These are phyloP conservation scores for Dynastes tityus DNA, from an alignment of 2,888 invertebrate genomes.

Conservation along the genomic window DNA sequence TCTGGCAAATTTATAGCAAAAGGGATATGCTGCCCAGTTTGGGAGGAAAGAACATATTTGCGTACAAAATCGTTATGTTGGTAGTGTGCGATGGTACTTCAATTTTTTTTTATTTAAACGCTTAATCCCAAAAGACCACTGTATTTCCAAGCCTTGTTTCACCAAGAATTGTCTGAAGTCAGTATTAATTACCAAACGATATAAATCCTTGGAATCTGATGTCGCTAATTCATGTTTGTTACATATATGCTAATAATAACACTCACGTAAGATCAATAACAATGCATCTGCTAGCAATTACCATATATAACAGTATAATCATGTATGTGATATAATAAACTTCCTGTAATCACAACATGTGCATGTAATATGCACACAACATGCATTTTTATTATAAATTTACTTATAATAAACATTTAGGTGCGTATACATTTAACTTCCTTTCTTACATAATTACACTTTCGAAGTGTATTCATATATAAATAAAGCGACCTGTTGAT, in stretches of 20 bases:
- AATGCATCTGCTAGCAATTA: slow-evolving; percentile 1
- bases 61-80: no score
- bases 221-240: neutral
- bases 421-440: neutral
- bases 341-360: neutral
- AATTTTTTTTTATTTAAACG: no score
- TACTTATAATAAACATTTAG: slow-evolving; percentile 20
- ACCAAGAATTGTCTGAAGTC: no score
- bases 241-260: neutral
- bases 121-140: no score
- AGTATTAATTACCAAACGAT: no score
- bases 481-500: no score
- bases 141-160: no score
- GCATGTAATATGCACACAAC: neutral
- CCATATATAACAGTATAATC: slow-evolving; percentile 9
- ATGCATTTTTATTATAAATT: slow-evolving; percentile 9
- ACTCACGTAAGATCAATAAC: neutral
- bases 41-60: no score
- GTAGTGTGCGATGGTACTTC: no score
- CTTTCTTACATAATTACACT: neutral
- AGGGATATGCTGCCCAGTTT: no score
- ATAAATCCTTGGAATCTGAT: no score
- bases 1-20: no score
- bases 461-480: neutral
- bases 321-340: neutral